These are phyloP conservation scores for Neofelis nebulosa DNA, from an alignment of 2,113 vertebrate genomes.

Conservation along the genomic window DNA sequence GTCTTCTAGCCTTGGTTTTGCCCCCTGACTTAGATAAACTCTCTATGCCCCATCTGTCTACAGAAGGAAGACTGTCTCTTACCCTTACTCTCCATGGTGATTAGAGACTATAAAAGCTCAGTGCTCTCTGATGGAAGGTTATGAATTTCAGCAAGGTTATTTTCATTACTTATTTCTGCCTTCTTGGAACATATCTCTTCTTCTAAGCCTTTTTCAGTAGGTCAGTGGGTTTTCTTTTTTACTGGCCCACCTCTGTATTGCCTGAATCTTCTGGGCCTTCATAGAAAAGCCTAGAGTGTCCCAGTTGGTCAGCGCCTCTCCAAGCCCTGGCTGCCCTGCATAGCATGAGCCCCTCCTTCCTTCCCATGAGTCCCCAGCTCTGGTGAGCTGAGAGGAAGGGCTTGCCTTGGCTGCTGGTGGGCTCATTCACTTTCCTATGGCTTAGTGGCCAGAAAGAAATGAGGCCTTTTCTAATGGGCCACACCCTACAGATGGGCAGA, in stretches of 20 bases:
- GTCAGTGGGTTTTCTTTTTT: not conserved
- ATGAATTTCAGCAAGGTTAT: not conserved
- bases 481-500: not conserved
- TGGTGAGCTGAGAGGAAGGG: not conserved
- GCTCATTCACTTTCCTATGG: not conserved
- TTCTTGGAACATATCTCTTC: not conserved
- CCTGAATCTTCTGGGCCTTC: not conserved
- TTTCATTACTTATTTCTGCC: not conserved
- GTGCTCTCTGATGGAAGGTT: not conserved
- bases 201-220: not conserved
- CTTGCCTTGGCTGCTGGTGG: not conserved
- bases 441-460: not conserved
- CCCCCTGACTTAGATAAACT: not conserved
- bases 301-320: not conserved
- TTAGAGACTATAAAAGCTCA: not conserved
- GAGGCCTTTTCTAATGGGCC: not conserved
- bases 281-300: not conserved
- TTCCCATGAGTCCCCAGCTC: not conserved
- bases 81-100: fast-evolving
- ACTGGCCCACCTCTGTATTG: not conserved
- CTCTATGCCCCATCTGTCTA: no score
- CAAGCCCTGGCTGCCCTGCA: not conserved
- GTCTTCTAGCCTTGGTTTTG: not conserved
- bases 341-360: not conserved
- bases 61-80: not conserved